A percentile compares a stretch with the other conserved stretches of the same genome.
Conservation (phyloP, 2,888 invertebrate genomes). For the Trissoscelio sp. region DNA sequence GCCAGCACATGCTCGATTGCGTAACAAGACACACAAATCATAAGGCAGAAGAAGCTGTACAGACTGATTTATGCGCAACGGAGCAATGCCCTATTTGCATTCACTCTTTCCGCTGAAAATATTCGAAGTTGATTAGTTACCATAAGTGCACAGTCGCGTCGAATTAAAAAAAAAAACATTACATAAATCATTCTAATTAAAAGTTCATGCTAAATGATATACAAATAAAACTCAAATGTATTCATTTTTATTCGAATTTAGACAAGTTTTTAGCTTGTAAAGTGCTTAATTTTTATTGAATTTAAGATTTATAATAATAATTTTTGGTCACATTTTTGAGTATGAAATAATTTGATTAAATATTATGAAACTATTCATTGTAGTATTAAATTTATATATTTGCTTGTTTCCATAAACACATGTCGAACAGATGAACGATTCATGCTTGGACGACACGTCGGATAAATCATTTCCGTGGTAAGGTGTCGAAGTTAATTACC, state of each 20-base stretch:
- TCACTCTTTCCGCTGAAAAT: slow-evolving; percentile 52
- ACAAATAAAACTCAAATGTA: too few relatives aligned
- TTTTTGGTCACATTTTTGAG: too few relatives aligned
- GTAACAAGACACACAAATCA: slow-evolving; percentile 80
- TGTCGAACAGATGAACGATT: slow-evolving; percentile 56
- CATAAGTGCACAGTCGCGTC: slow-evolving; percentile 17
- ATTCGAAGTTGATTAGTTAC: slow-evolving; percentile 42
- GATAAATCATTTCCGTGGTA: slow-evolving; percentile 70
- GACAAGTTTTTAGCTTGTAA: too few relatives aligned
- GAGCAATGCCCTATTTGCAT: slow-evolving; percentile 77
- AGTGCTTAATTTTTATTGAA: too few relatives aligned
- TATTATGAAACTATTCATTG: neutral
- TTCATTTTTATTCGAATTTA: too few relatives aligned
- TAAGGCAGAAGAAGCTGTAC: slow-evolving; percentile 78
- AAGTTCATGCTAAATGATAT: too few relatives aligned
- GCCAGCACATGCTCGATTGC: slow-evolving; percentile 80
- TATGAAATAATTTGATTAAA: neutral
- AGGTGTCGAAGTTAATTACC: slow-evolving; percentile 80
- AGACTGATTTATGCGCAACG: slow-evolving; percentile 79
- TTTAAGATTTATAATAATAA: too few relatives aligned
- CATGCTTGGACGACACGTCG: slow-evolving; percentile 23
- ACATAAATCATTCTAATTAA: neutral
- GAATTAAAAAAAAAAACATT: slow-evolving; percentile 15
- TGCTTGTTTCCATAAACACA: slow-evolving; percentile 41
- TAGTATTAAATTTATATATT: neutral